Evolutionary conservation across 2,888 invertebrate genomes (phyloP).

Genomic region (Caenorhabditis imperialis): DNA sequence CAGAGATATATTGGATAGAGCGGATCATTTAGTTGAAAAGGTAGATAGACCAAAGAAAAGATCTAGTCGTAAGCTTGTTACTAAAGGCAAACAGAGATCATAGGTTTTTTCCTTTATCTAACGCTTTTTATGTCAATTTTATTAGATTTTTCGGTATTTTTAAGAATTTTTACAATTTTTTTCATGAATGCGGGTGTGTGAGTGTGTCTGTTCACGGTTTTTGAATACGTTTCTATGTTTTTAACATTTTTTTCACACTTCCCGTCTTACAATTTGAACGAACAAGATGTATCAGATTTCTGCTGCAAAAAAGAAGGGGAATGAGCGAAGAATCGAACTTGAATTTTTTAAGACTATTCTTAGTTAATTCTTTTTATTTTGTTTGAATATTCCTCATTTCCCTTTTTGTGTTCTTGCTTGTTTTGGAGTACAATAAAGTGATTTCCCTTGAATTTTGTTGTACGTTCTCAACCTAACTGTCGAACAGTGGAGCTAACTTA

Average conservation of each 20-base stretch:
- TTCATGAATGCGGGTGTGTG: conserved; percentile 51
- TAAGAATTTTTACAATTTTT: neutral
- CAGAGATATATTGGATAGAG: conserved; percentile 68
- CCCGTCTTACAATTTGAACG: too few species aligned
- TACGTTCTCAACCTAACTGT: neutral
- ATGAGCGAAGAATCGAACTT: neutral
- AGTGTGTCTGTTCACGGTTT: conserved; percentile 13
- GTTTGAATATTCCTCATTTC: conserved; percentile 15
- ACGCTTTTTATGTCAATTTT: neutral
- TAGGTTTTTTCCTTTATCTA: too few species aligned
- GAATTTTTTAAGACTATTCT: conserved; percentile 18
- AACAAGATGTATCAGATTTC: too few species aligned
- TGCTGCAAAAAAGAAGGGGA: too few species aligned
- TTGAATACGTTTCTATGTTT: conserved; percentile 10
- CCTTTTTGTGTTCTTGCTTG: conserved; percentile 17
- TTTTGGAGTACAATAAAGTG: conserved; percentile 47
- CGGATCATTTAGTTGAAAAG: conserved; percentile 74
- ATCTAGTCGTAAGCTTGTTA: conserved; percentile 53
- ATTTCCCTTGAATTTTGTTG: conserved; percentile 15
- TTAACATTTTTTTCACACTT: neutral
- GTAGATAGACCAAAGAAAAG: conserved; percentile 52
- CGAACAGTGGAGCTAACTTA: neutral
- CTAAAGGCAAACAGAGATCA: conserved; percentile 33
- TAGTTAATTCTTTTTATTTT: conserved; percentile 21
- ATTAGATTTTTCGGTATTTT: conserved; percentile 1